Evolutionary conservation across 2,797 vertebrate species (phyloP).

Genomic region (Melanotaenia boesemani): DNA sequence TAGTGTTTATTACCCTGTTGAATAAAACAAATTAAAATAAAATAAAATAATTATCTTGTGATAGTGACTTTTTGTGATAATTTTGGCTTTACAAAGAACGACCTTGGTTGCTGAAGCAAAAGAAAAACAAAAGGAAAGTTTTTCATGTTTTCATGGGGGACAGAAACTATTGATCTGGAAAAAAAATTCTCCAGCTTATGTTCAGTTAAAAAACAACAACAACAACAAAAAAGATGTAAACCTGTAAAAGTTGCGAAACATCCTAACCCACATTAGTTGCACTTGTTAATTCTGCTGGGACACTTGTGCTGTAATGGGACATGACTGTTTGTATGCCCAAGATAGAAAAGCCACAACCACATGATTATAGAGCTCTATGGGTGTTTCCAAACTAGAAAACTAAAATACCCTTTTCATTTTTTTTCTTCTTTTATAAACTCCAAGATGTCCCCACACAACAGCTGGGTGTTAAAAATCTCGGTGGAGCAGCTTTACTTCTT

Average conservation of each 20-base stretch:
- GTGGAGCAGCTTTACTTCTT: not conserved
- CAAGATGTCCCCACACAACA: constrained; percentile 1
- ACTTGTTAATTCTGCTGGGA: constrained; percentile 38
- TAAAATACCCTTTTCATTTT: constrained; percentile 28
- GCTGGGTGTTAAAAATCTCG: not conserved
- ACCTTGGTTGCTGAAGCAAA: too few relatives aligned
- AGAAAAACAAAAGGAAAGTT: too few relatives aligned
- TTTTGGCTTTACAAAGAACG: too few relatives aligned
- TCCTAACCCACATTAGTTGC: not conserved
- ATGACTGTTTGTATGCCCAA: constrained; percentile 44
- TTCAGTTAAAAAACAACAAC: not conserved
- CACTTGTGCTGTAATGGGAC: constrained; percentile 41
- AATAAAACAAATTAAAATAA: too few relatives aligned
- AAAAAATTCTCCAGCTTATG: too few relatives aligned
- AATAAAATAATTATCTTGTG: too few relatives aligned
- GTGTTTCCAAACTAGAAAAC: constrained; percentile 71
- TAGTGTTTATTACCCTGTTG: too few relatives aligned
- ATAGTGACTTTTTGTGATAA: too few relatives aligned
- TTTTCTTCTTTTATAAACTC: not conserved
- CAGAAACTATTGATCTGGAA: too few relatives aligned
- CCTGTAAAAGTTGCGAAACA: not conserved
- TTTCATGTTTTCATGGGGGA: too few relatives aligned
- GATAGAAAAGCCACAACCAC: constrained; percentile 80
- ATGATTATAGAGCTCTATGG: constrained; percentile 77
- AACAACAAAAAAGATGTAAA: not conserved